Evolutionary conservation across 2,797 vertebrate genomes (phyloP), one percentile per base, ranked within the genome.

Genomic region (Margarornis squamiger): DNA sequence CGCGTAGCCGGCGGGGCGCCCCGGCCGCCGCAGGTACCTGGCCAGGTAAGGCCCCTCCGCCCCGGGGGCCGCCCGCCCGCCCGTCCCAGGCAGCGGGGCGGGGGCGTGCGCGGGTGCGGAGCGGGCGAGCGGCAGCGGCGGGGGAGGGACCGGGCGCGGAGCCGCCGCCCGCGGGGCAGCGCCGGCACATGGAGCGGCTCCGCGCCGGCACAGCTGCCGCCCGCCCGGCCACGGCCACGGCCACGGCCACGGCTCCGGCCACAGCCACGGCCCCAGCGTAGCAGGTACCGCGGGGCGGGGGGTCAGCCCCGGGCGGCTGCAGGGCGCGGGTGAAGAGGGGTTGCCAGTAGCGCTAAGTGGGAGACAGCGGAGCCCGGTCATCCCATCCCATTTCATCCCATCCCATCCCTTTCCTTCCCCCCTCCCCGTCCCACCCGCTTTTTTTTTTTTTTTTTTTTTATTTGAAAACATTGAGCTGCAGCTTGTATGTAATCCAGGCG

Each of bases 141-240:
- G 36, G 92, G 85, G 81, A 91, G 84, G 88, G 85, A 85, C 89
- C 39, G 89, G 86, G 91, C 62, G 66, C 74, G 71, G 74, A 72
- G 49, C 98, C 97, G 94, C 98, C 97, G 97, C 98, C 98, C 98
- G 97, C 97, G 98, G 98, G 95, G 86, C 79, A 45, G 98, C 97
- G 97, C 97, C 97, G 97, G 97, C 98, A 98, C 98, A 98, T 99
- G 98, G 98, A 99, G 98, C 98, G 97, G 98, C 46, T 98, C 80
- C 41, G 48, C 46, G 98, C 80, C 41, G 41, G 26, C 59, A 97
- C 97, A 98, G 98, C 97, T 98, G 98, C 98, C 98, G 98, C 98
- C 98, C 97, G 98, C 98, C 46, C 46, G 46, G 46, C 45, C 45
- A 7, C 43, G 18, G 43, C 43, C 43, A 4, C 43, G 43, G 23